phyloP scores from a whole-genome alignment of 1,140 invertebrate species.

The Colletes latitarsis region DNA sequence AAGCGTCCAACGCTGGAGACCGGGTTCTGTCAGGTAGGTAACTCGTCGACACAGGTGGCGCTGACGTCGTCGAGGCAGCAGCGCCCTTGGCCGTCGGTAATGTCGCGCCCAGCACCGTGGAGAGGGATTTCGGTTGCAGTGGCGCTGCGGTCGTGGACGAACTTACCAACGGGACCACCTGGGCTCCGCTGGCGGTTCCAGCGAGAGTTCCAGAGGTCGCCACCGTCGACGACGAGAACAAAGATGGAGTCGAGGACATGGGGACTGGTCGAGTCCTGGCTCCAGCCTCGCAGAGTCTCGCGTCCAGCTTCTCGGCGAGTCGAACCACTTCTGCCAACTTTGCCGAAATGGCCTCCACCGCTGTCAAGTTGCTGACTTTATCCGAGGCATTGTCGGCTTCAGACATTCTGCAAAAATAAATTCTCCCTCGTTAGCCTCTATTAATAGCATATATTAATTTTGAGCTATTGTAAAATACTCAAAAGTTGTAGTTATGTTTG shows the following conservation, averaged over 20 bases:
- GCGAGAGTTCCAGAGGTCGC: too few relatives aligned
- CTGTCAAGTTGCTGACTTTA: slow-evolving; percentile 82
- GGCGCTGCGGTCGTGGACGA: slow-evolving; percentile 16
- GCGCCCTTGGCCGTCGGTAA: neutral
- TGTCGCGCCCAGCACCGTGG: neutral
- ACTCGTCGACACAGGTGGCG: neutral
- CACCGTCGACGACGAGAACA: slow-evolving; percentile 45
- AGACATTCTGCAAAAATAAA: slow-evolving; percentile 72
- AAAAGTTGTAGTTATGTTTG: too few relatives aligned
- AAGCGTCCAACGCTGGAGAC: neutral
- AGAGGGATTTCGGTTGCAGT: slow-evolving; percentile 14
- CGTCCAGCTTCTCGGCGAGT: slow-evolving; percentile 85
- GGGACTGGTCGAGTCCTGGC: slow-evolving; percentile 69
- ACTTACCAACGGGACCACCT: neutral
- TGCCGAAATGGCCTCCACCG: slow-evolving; percentile 85
- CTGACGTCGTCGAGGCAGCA: neutral
- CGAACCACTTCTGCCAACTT: slow-evolving; percentile 85
- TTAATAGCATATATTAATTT: too few relatives aligned
- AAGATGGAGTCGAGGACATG: slow-evolving; percentile 53
- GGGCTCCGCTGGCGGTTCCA: neutral
- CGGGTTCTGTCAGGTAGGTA: neutral
- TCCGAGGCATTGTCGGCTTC: slow-evolving; percentile 59
- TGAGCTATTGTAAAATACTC: too few relatives aligned
- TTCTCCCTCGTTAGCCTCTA: slow-evolving; percentile 32
- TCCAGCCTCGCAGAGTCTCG: slow-evolving; percentile 81